Conservation (phyloP, 2,113 vertebrate genomes). For the Ctenomys sociabilis region DNA sequence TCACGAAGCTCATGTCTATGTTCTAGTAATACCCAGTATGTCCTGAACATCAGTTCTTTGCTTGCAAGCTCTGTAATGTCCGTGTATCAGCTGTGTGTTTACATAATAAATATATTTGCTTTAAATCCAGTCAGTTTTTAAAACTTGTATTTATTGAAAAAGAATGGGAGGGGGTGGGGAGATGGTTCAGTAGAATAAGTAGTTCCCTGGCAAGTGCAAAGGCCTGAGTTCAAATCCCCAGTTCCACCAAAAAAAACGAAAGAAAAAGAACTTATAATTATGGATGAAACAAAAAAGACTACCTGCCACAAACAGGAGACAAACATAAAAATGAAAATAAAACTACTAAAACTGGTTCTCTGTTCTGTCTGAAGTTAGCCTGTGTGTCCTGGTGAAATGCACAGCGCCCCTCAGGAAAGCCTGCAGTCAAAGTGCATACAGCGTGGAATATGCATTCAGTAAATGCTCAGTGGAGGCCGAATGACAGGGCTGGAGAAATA, state of each 20-base stretch:
- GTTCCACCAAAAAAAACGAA: no score
- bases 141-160: background rate
- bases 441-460: background rate
- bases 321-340: constrained; percentile 17
- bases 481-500: background rate
- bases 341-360: background rate
- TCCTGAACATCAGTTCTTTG: background rate
- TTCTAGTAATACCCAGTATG: background rate
- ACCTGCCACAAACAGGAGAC: background rate
- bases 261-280: background rate
- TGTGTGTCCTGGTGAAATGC: background rate
- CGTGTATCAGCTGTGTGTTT: background rate
- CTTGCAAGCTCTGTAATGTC: background rate
- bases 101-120: constrained; percentile 66
- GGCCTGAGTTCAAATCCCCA: no score
- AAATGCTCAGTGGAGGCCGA: background rate
- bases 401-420: background rate
- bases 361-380: background rate
- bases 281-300: background rate
- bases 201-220: no score
- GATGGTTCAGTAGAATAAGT: no score
- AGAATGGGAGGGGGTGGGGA: no score
- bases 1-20: background rate
- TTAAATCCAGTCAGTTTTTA: constrained; percentile 37
- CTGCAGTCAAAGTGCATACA: no score